These are phyloP conservation scores for Linnaemya tessellans DNA, from an alignment of 2,888 invertebrate genomes.

Conservation along the genomic window DNA sequence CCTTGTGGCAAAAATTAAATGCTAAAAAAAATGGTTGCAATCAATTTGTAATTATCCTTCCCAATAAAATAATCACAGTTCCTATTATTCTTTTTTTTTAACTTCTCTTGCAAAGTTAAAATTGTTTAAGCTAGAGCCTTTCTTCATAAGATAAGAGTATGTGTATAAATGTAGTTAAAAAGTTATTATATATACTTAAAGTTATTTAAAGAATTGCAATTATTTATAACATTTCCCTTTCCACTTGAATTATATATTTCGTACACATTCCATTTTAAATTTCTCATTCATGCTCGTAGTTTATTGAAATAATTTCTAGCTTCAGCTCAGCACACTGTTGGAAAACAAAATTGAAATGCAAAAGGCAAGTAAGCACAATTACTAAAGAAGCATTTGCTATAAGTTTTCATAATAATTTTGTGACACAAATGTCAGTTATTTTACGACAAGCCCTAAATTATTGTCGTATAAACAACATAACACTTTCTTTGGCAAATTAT, in stretches of 20 bases:
- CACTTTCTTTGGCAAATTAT: constrained; percentile 58
- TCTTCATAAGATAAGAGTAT: not conserved
- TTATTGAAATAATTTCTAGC: not conserved
- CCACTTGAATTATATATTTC: constrained; percentile 2
- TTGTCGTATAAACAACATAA: not conserved
- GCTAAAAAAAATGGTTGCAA: no score
- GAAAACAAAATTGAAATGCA: not conserved
- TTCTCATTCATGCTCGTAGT: not conserved
- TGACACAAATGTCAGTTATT: constrained; percentile 37
- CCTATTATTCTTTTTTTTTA: no score
- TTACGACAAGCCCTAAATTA: constrained; percentile 51
- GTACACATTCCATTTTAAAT: not conserved
- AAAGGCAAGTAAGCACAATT: not conserved
- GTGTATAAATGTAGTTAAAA: not conserved
- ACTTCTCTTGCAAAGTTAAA: no score
- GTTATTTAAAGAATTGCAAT: constrained; percentile 1
- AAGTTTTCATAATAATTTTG: constrained; percentile 15
- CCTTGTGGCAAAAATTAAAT: no score
- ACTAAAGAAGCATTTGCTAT: not conserved
- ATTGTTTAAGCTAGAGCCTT: not conserved
- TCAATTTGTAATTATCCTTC: no score
- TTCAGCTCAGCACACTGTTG: not conserved
- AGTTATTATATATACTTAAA: not conserved
- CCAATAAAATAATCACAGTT: no score
- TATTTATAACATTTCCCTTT: not conserved